Percentiles rank a stretch among this genome's conserved stretches.
These are phyloP conservation scores for Coturnix japonica DNA, from an alignment of 2,113 vertebrate genomes.

Conservation along the genomic window DNA sequence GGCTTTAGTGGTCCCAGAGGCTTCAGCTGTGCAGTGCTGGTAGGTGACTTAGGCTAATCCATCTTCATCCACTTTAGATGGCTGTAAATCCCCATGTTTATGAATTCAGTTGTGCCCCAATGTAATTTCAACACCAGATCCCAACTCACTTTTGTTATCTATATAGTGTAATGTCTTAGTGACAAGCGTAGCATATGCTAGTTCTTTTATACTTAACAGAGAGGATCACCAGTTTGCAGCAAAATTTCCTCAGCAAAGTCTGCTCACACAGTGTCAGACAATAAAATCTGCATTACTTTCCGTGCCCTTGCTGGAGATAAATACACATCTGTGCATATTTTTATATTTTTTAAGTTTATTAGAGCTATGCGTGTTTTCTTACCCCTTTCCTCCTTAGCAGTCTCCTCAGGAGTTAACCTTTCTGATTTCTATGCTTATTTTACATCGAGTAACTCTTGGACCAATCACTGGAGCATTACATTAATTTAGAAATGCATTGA, in stretches of 20 bases:
- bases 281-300: background rate
- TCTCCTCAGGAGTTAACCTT: background rate
- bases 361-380: background rate
- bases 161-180: background rate
- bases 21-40: background rate
- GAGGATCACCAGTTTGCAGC: background rate
- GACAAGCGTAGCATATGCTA: background rate
- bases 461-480: background rate
- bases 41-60: background rate
- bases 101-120: background rate
- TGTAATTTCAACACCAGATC: background rate
- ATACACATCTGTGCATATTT: background rate
- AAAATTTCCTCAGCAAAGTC: background rate
- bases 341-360: background rate
- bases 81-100: background rate
- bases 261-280: background rate
- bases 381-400: background rate
- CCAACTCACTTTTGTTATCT: background rate
- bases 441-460: background rate
- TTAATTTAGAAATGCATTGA: background rate
- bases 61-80: background rate
- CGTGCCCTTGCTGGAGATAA: background rate
- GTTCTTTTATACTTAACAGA: background rate
- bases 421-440: background rate
- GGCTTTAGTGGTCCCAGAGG: background rate